phyloP scores from a whole-genome alignment of 2,888 invertebrate species.

The Erynnis tages region DNA sequence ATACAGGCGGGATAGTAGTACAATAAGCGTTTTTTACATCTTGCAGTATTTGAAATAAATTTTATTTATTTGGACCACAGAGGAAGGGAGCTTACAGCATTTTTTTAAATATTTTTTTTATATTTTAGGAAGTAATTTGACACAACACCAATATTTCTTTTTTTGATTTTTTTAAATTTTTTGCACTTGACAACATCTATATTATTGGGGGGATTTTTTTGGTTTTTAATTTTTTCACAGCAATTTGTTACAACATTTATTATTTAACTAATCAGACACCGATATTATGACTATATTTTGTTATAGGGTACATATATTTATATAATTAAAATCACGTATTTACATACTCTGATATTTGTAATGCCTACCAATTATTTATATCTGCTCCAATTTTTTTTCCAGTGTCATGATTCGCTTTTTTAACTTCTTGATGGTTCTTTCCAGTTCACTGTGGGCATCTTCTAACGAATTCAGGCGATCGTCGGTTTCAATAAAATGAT shows the following conservation, averaged over 20 bases:
- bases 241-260: not conserved
- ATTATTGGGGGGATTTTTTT: slow-evolving; percentile 20
- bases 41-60: slow-evolving; percentile 36
- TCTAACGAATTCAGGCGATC: slow-evolving; percentile 50
- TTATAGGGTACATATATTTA: too few relatives aligned
- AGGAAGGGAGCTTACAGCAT: slow-evolving; percentile 40
- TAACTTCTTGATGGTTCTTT: slow-evolving; percentile 45
- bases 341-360: too few relatives aligned
- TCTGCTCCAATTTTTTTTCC: slow-evolving; percentile 54
- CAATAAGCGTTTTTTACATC: not conserved
- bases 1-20: slow-evolving; percentile 17
- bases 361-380: slow-evolving; percentile 27
- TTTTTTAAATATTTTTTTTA: slow-evolving; percentile 12
- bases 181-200: slow-evolving; percentile 16
- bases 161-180: slow-evolving; percentile 14
- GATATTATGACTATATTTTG: not conserved
- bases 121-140: slow-evolving; percentile 24
- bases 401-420: slow-evolving; percentile 53
- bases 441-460: slow-evolving; percentile 44
- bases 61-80: slow-evolving; percentile 56
- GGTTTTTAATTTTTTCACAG: slow-evolving; percentile 13
- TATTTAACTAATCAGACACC: not conserved
- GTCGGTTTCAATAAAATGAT: slow-evolving; percentile 37
- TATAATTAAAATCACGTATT: too few relatives aligned
- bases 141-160: slow-evolving; percentile 23